phyloP scores from a whole-genome alignment of 2,797 vertebrate species.

The Xyrichtys novacula region DNA sequence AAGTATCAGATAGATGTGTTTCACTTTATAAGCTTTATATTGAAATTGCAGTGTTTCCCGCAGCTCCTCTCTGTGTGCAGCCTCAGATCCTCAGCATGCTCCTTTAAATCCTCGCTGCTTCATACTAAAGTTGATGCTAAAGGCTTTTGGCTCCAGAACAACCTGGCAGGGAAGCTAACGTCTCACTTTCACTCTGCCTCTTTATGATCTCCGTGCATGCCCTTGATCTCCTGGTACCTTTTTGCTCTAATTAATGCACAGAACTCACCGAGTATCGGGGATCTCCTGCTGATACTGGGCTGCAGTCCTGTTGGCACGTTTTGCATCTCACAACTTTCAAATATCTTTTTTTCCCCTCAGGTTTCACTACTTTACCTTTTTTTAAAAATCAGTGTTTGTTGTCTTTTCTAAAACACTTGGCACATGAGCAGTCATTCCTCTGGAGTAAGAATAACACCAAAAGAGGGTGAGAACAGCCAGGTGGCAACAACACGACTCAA shows the following conservation, averaged over 20 bases:
- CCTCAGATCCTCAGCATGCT: not conserved
- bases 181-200: not conserved
- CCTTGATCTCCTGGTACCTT: slow-evolving; percentile 2
- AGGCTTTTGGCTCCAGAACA: not conserved
- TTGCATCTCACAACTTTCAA: not conserved
- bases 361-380: no score
- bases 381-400: not conserved
- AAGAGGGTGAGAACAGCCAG: not conserved
- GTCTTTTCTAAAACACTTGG: not conserved
- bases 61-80: not conserved
- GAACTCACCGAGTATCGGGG: not conserved
- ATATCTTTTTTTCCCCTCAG: not conserved
- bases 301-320: not conserved
- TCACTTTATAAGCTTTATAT: not conserved
- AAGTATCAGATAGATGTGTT: not conserved
- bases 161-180: not conserved
- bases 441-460: not conserved
- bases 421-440: not conserved
- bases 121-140: slow-evolving; percentile 2
- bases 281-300: not conserved
- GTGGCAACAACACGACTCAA: not conserved
- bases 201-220: not conserved
- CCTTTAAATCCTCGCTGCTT: not conserved
- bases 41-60: not conserved
- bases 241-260: not conserved